phyloP scores from a whole-genome alignment of 2,797 vertebrate species.

The Xenops minutus region DNA sequence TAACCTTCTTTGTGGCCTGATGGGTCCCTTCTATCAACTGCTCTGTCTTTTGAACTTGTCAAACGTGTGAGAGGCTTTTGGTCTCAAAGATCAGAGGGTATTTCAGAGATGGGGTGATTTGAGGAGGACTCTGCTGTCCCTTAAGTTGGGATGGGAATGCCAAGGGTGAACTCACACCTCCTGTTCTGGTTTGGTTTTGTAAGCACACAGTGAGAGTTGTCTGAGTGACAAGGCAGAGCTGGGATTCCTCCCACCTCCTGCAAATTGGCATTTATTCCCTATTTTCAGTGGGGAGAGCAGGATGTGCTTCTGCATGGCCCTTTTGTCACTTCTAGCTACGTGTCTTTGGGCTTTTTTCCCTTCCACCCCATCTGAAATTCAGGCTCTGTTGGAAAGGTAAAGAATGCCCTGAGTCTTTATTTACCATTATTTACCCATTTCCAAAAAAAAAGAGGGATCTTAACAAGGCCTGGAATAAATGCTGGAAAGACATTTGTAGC shows the following conservation, averaged over 20 bases:
- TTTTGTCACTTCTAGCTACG: not conserved
- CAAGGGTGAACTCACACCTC: not conserved
- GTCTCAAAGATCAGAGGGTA: not conserved
- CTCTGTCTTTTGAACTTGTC: not conserved
- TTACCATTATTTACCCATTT: not conserved
- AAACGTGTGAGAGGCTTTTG: not conserved
- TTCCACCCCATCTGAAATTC: not conserved
- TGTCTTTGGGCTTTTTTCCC: not conserved
- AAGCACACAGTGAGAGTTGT: not conserved
- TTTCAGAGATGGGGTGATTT: not conserved
- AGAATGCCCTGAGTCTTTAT: not conserved
- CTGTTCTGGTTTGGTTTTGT: not conserved
- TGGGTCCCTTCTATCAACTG: not conserved
- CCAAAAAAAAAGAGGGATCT: not conserved
- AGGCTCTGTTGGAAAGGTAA: not conserved
- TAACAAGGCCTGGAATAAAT: not conserved
- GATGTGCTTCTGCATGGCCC: not conserved
- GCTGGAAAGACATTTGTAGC: not conserved
- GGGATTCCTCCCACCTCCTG: not conserved
- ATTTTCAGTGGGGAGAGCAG: not conserved
- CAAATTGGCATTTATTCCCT: not conserved
- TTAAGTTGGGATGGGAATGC: not conserved
- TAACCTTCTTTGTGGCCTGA: not conserved
- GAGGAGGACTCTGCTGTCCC: not conserved
- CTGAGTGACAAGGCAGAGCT: not conserved